phyloP scores from a whole-genome alignment of 64 coral and sea anemone species.

The Actinia equina region DNA sequence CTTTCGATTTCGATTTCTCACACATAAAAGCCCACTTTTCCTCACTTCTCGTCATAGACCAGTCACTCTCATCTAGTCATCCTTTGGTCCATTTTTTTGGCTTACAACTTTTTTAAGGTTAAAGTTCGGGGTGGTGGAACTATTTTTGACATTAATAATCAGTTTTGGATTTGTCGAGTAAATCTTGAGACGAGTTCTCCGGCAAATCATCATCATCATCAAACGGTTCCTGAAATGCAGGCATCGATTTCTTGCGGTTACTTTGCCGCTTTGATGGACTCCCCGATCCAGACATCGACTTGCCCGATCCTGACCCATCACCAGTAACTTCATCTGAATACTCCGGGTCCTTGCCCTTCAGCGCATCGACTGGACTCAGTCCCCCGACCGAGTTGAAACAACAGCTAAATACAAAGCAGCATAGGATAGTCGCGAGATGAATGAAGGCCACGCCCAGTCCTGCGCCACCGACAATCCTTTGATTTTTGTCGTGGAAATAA shows the following conservation, averaged over 20 bases:
- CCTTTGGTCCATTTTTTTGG: no score
- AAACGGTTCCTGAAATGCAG: slow-evolving; percentile 60
- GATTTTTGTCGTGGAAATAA: slow-evolving; percentile 69
- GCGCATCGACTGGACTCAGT: slow-evolving; percentile 66
- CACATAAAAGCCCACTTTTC: no score
- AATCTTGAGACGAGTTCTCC: slow-evolving; percentile 52
- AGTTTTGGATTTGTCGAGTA: slow-evolving; percentile 73
- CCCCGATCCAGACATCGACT: background rate
- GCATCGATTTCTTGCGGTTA: slow-evolving; percentile 21
- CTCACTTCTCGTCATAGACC: no score
- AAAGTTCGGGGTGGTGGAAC: no score
- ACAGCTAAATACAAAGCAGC: slow-evolving; percentile 68
- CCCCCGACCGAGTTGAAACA: slow-evolving; percentile 84
- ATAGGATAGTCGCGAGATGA: slow-evolving; percentile 60
- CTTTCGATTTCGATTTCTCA: no score
- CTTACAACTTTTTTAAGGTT: no score
- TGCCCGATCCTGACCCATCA: background rate
- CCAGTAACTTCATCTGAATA: background rate
- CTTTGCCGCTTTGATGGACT: background rate
- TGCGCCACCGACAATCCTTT: slow-evolving; percentile 78
- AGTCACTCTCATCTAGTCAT: no score
- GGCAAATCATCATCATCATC: slow-evolving; percentile 78
- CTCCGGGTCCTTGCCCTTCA: slow-evolving; percentile 73
- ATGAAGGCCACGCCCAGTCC: slow-evolving; percentile 78
- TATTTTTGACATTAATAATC: background rate